Evolutionary conservation across 2,113 vertebrate genomes (phyloP).

Genomic region (Loxodonta africana): DNA sequence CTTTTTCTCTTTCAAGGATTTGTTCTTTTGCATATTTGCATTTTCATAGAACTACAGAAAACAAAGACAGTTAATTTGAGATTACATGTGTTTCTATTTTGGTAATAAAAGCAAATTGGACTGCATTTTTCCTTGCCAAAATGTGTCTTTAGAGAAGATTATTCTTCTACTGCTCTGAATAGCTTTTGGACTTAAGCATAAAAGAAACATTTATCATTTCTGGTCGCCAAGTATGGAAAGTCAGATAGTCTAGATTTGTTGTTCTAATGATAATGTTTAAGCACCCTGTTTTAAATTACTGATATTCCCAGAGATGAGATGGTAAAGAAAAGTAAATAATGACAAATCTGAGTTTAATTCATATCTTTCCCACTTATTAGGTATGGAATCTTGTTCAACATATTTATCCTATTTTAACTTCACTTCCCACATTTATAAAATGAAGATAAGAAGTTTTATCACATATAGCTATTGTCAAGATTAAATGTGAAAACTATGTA

Average conservation of each 20-base stretch:
- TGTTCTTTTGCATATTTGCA: conserved; percentile 73
- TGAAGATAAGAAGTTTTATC: not conserved
- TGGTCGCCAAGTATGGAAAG: conserved; percentile 58
- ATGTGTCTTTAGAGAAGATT: conserved; percentile 66
- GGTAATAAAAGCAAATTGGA: conserved; percentile 54
- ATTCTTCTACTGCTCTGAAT: conserved; percentile 55
- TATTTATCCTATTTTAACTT: not conserved
- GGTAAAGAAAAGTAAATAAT: not conserved
- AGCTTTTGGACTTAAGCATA: conserved; percentile 66
- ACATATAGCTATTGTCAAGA: not conserved
- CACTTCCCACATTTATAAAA: conserved; percentile 19
- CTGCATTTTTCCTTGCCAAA: conserved; percentile 72
- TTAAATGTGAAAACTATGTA: not conserved
- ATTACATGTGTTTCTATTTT: conserved; percentile 76
- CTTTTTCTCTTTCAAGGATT: conserved; percentile 64
- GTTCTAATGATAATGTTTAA: not conserved
- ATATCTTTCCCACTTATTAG: not conserved
- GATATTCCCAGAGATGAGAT: not conserved
- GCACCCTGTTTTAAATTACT: not conserved
- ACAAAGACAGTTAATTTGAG: conserved; percentile 71
- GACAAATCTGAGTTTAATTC: not conserved
- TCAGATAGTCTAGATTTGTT: conserved; percentile 32
- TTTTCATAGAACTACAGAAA: conserved; percentile 62
- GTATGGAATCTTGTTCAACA: not conserved
- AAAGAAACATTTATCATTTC: conserved; percentile 68